Evolutionary conservation across 35 echinoderm and acorn worm genomes (phyloP), one percentile per base, ranked within the genome.

Genomic region (Stichopus chloronotus): DNA sequence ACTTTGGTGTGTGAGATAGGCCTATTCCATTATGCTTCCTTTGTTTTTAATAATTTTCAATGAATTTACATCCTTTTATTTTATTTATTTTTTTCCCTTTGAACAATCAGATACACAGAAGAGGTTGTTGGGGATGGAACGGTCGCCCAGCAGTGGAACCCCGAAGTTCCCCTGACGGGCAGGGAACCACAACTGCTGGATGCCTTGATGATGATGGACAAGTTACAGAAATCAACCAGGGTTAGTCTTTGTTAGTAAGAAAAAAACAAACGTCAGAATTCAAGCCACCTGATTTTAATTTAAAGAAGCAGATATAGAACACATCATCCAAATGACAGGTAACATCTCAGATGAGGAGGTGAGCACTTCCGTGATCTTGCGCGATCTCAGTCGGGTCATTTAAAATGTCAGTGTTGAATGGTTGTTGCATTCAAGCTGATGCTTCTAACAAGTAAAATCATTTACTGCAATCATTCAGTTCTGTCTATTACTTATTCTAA

Each of bases 181-280:
- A 57, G 95, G 55, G 95, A 96, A 87, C 83, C 81, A 55, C 92
- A 96, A 53, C 79, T 96, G 11, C 24, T 94, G 2, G 56, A 94
- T 91, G 95, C 95, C 20, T 65, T 96, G 17, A 19, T 68, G 57
- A 71, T 96, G 10, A 96, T 96, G 95, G 92, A 96, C 53, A 96
- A 96, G 20, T 86, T 96, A 55, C 87, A 94, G 69, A 76, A 80
- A 30, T 88, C 88, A 25, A 59, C 88, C 83, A 81, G 93, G 79
- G 95, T 96, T 65, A 96, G 30, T 84, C 56, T 14, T 23, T 20
- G 63, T 61, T 59, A 55, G 55, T 17, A 20, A 53, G n/a, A n/a
- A 12, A 43, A 86, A 25, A 19, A 2, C 1, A 14, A 82, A 19
- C 30, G 30, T 82, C 4, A 4, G 4, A 52, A 25, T 14, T 19